Conservation (phyloP, 2,888 invertebrate species). For the Podabrus alpinus region DNA sequence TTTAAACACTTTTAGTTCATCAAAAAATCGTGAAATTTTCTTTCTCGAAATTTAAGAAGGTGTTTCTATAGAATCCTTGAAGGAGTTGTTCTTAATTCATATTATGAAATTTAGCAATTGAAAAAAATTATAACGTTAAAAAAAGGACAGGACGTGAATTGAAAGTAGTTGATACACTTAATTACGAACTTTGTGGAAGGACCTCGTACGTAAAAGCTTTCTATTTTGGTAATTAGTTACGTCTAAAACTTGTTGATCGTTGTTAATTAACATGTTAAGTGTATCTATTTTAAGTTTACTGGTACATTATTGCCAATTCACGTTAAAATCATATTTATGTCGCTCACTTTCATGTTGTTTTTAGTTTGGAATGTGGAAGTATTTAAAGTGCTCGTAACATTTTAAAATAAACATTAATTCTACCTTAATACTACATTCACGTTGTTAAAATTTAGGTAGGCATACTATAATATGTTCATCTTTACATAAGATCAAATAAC, state of each 20-base stretch:
- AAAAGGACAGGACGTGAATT: too few species aligned
- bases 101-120: too few species aligned
- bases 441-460: background rate
- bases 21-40: too few species aligned
- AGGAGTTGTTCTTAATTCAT: too few species aligned
- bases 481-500: conserved; percentile 26
- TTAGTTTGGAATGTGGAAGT: background rate
- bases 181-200: background rate
- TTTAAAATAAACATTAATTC: background rate
- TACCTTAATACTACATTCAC: background rate
- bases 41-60: too few species aligned
- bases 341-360: background rate
- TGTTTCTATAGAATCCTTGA: too few species aligned
- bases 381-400: background rate
- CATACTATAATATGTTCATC: conserved; percentile 10
- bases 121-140: too few species aligned
- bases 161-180: too few species aligned
- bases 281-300: background rate
- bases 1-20: too few species aligned
- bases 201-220: background rate
- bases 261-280: background rate
- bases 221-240: background rate
- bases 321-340: background rate
- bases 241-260: background rate
- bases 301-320: background rate